Evolutionary conservation across 2,113 vertebrate genomes (phyloP).

Genomic region (Sclerurus mexicanus): DNA sequence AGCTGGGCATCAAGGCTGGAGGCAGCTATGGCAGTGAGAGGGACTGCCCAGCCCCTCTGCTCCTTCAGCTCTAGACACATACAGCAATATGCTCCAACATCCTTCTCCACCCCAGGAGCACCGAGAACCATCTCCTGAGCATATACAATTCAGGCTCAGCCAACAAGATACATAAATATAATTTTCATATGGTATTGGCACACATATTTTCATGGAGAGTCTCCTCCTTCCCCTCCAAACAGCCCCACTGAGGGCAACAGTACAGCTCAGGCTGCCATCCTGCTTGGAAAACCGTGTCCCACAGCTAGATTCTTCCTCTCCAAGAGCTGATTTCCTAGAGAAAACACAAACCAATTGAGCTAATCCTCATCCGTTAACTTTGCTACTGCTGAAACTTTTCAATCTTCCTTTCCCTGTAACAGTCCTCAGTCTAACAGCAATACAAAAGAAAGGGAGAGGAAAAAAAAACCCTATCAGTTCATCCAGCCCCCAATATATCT

Average conservation of each 20-base stretch:
- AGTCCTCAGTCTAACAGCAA: neutral
- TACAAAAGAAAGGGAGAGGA: neutral
- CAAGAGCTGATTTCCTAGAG: neutral
- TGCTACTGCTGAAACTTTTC: neutral
- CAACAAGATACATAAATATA: neutral
- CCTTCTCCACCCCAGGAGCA: neutral
- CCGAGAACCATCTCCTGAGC: neutral
- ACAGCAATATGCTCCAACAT: neutral
- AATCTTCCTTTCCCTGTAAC: neutral
- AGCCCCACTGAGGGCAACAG: neutral
- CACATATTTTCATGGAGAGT: neutral
- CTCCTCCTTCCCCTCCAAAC: neutral
- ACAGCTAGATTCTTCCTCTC: neutral
- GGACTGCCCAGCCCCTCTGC: neutral
- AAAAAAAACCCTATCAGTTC: accelerated
- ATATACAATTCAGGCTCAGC: neutral
- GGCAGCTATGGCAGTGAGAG: neutral
- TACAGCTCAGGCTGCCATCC: neutral
- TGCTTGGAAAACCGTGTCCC: neutral
- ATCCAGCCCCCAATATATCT: neutral
- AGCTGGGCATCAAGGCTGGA: neutral
- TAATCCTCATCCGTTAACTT: neutral
- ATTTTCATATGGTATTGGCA: neutral
- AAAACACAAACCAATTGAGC: neutral
- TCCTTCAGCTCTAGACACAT: neutral